Base-by-base conservation (phyloP, 2,113 vertebrate genomes). In the Scopus umbretta region DNA sequence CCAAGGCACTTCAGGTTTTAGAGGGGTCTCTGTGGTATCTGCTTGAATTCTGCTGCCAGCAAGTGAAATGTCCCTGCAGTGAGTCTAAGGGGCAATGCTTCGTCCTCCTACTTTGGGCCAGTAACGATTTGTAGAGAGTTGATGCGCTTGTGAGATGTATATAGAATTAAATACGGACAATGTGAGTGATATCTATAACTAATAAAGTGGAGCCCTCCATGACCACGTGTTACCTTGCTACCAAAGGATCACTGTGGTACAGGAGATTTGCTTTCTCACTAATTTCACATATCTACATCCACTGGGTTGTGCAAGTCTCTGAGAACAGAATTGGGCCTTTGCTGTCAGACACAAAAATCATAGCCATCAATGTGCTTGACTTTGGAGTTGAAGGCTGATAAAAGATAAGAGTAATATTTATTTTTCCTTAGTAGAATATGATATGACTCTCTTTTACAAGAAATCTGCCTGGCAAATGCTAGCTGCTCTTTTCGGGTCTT, bases 331-430 rank as follows among this genome's bases (percentile, higher is more conserved):
- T 43, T 26, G 23, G 34, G 17, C 5, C 45, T 67, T 56, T 47
- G 21, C 65, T 67, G 8, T n/a, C 29, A 12, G 49, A 62, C 47
- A 25, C n/a, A 38, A 29, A 80, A 78, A 27, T 25, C 22, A 6
- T 1, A 0, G 15, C 21, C 0, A 0, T 14, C 40, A 23, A 16
- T 16, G 16, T 11, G 10, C 34, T 2, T 2, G 53, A 16, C 20
- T 85, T 71, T 26, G 36, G 58, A 66, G 52, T 3, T 17, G 66
- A 45, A 36, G 42, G 34, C 62, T 56, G 52, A 14, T 32, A 13
- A 55, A 70, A 85, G 25, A 55, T 42, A 30, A 71, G 36, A 12
- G 43, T 63, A 11, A 19, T 30, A 7, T 12, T 84, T 40, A 1
- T 66, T 79, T 82, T 87, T 45, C 40, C 27, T 5, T 32, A 27